Evolutionary conservation across 2,113 vertebrate species (phyloP).

Genomic region (Pelecanus crispus): DNA sequence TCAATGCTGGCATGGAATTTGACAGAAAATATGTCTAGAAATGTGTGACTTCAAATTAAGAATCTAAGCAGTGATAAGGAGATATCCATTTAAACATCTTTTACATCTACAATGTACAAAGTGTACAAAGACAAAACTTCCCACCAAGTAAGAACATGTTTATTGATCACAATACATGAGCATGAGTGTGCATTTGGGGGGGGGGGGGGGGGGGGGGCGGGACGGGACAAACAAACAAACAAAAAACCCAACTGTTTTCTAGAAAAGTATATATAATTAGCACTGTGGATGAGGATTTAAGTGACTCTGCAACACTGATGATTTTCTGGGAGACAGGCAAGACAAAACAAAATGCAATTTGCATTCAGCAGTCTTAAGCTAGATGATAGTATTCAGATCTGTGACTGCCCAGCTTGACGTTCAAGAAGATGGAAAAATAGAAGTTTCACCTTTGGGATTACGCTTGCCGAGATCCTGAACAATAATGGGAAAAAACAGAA

Average conservation of each 20-base stretch:
- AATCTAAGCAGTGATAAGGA: background rate
- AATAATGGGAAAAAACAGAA: background rate
- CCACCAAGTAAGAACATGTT: background rate
- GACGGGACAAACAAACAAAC: too few relatives aligned
- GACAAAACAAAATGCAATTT: background rate
- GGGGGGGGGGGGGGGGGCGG: too few relatives aligned
- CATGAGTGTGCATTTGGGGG: rapidly evolving
- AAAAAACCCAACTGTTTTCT: background rate
- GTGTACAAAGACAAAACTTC: background rate
- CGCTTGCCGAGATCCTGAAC: background rate
- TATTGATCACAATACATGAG: background rate
- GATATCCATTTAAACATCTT: background rate
- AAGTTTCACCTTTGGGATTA: background rate
- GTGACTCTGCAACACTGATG: background rate
- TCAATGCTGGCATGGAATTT: background rate
- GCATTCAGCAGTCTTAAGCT: background rate
- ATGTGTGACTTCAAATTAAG: background rate
- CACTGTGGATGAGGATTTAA: background rate
- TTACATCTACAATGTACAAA: background rate
- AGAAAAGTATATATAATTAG: background rate
- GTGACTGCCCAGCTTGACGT: background rate
- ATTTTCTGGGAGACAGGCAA: background rate
- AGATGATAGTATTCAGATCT: background rate
- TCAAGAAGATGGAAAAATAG: background rate
- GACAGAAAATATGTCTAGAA: background rate